Percentiles rank a stretch among this genome's conserved stretches.
These are phyloP conservation scores for Enteromius paludinosus DNA, from an alignment of 2,797 vertebrate genomes.

Conservation along the genomic window DNA sequence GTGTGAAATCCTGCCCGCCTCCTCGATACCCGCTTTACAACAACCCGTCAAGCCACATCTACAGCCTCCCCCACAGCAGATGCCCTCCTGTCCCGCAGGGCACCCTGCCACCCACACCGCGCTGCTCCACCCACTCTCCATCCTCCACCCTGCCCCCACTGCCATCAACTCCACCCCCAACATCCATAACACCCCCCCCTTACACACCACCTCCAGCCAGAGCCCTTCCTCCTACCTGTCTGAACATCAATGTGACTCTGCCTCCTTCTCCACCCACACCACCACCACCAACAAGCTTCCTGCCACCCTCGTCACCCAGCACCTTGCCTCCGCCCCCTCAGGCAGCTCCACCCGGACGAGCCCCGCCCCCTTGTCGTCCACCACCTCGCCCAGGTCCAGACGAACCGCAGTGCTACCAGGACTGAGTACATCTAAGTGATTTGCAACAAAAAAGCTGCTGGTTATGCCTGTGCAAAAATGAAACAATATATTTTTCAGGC, in stretches of 20 bases:
- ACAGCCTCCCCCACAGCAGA: slow-evolving; percentile 80
- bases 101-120: slow-evolving; percentile 67
- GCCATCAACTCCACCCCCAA: slow-evolving; percentile 76
- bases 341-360: slow-evolving; percentile 68
- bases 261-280: slow-evolving; percentile 52
- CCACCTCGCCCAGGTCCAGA: slow-evolving; percentile 86
- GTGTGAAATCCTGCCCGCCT: slow-evolving; percentile 81
- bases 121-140: slow-evolving; percentile 66
- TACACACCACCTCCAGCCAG: slow-evolving; percentile 72
- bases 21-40: slow-evolving; percentile 90
- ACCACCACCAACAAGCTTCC: slow-evolving; percentile 53
- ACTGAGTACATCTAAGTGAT: slow-evolving; percentile 1
- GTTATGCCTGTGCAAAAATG: neutral
- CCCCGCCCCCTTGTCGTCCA: slow-evolving; percentile 81
- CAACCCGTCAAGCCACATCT: slow-evolving; percentile 82
- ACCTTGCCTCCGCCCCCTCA: slow-evolving; percentile 73
- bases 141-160: slow-evolving; percentile 76
- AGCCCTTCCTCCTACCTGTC: slow-evolving; percentile 64
- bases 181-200: slow-evolving; percentile 62
- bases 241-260: slow-evolving; percentile 37
- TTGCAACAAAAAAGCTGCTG: neutral
- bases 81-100: slow-evolving; percentile 66
- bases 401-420: slow-evolving; percentile 14
- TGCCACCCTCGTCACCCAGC: slow-evolving; percentile 67
- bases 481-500: neutral